These are phyloP conservation scores for Ceramica pisi DNA, from an alignment of 2,888 invertebrate genomes.

Conservation along the genomic window DNA sequence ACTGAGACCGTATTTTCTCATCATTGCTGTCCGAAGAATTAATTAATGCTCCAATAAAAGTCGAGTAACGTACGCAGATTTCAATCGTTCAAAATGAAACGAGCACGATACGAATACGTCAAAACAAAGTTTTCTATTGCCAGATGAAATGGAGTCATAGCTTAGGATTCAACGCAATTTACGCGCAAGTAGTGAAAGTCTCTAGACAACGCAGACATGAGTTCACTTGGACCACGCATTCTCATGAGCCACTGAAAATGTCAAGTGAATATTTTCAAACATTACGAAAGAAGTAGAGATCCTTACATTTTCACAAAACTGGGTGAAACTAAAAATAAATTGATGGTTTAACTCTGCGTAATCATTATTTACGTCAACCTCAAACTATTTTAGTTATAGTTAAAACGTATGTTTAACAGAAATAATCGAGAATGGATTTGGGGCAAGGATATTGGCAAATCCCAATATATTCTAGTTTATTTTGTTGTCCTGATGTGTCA, in stretches of 20 bases:
- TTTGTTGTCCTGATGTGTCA: conserved; percentile 50
- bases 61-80: conserved; percentile 21
- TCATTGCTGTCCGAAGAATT: conserved; percentile 25
- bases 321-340: conserved; percentile 46
- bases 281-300: conserved; percentile 16
- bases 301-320: conserved; percentile 35
- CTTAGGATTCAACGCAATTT: conserved; percentile 31
- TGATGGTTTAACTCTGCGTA: conserved; percentile 50
- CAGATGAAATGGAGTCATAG: conserved; percentile 36
- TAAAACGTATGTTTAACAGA: conserved; percentile 20
- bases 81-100: conserved; percentile 15
- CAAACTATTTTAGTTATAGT: conserved; percentile 44
- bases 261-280: conserved; percentile 23
- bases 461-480: conserved; percentile 20
- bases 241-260: conserved; percentile 12
- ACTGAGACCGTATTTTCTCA: conserved; percentile 40
- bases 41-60: conserved; percentile 53
- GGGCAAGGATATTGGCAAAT: conserved; percentile 28
- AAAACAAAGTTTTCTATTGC: conserved; percentile 47
- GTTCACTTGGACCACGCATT: conserved; percentile 16
- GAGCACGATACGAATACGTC: conserved; percentile 5
- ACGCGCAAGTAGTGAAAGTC: conserved; percentile 51
- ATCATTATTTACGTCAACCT: conserved; percentile 56
- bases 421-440: conserved; percentile 33
- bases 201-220: conserved; percentile 17